Conservation (phyloP, 2,113 vertebrate genomes). For the Prunella fulvescens region DNA sequence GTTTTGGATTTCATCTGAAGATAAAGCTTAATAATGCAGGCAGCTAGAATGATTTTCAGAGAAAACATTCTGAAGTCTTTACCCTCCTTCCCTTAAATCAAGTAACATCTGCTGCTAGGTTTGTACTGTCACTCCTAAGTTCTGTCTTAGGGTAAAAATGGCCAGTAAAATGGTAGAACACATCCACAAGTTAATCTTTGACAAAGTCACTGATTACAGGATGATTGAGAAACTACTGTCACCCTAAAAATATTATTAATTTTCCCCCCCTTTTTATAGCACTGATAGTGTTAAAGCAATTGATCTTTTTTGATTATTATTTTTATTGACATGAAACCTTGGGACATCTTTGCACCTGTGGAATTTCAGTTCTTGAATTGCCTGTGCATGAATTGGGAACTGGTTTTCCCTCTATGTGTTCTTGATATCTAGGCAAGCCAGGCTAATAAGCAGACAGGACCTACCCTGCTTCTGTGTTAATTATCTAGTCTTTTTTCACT, state of each 20-base stretch:
- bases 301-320: background rate
- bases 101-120: background rate
- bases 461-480: background rate
- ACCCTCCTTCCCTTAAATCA: background rate
- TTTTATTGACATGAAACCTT: background rate
- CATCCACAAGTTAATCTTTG: background rate
- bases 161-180: background rate
- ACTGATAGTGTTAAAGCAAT: background rate
- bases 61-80: background rate
- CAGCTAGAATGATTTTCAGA: background rate
- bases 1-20: background rate
- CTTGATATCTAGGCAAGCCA: background rate
- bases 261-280: background rate
- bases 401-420: background rate
- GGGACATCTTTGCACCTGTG: background rate
- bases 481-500: background rate
- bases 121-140: background rate
- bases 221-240: background rate
- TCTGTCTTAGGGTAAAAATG: background rate
- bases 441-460: background rate
- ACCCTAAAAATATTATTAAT: background rate
- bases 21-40: background rate
- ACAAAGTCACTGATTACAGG: background rate
- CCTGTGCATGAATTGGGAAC: rapidly evolving
- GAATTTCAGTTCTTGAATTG: background rate